Percentiles rank a stretch among this genome's conserved stretches.
These are phyloP conservation scores for Pterostichus madidus DNA, from an alignment of 2,888 invertebrate species.

Conservation along the genomic window DNA sequence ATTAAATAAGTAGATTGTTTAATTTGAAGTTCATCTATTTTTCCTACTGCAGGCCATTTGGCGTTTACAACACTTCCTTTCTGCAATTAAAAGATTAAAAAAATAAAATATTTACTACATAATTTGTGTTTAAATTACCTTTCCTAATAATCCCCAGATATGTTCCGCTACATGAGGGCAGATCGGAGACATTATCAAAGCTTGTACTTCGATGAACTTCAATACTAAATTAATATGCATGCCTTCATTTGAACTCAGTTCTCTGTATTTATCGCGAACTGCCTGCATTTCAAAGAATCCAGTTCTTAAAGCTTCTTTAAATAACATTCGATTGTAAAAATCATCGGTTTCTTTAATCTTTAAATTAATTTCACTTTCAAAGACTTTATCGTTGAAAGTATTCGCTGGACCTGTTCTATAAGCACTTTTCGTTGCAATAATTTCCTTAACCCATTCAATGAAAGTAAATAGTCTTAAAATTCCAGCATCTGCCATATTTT, in stretches of 20 bases:
- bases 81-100: conserved; percentile 75
- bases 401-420: conserved; percentile 81
- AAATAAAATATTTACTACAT: conserved; percentile 7
- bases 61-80: conserved; percentile 88
- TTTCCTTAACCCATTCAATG: conserved; percentile 98
- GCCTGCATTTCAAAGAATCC: conserved; percentile 98
- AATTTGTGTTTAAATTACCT: conserved; percentile 78
- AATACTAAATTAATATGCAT: conserved; percentile 90
- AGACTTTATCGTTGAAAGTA: conserved; percentile 93
- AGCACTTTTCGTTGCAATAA: conserved; percentile 80
- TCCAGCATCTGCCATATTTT: conserved; percentile 95
- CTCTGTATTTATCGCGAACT: conserved; percentile 95
- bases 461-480: conserved; percentile 95
- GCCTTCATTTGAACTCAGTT: conserved; percentile 88
- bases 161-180: conserved; percentile 99
- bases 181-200: conserved; percentile 93
- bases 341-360: conserved; percentile 91
- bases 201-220: conserved; percentile 92
- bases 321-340: conserved; percentile 91
- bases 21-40: conserved; percentile 89
- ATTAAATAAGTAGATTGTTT: conserved; percentile 92
- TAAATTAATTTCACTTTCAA: conserved; percentile 93
- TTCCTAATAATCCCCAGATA: conserved; percentile 92
- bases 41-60: conserved; percentile 89
- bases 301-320: conserved; percentile 94